Evolutionary conservation across 2,797 vertebrate species (phyloP).

Genomic region (Toxotes lorentzi): DNA sequence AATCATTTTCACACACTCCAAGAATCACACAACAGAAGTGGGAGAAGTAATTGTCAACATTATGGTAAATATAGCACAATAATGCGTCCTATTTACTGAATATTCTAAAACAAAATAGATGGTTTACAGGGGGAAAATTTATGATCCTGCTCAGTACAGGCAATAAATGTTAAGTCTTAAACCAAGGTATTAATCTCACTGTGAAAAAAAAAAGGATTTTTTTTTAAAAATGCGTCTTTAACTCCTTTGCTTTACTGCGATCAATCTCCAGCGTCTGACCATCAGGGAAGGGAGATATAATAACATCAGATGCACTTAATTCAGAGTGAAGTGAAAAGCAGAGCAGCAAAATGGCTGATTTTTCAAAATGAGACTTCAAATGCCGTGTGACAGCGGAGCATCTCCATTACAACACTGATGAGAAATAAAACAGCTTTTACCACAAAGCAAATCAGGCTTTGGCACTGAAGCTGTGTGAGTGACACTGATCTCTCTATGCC

Average conservation of each 20-base stretch:
- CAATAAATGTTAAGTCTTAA: not conserved
- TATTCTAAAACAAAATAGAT: no score
- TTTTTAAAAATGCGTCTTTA: not conserved
- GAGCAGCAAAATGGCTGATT: constrained; percentile 48
- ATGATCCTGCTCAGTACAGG: not conserved
- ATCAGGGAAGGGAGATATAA: not conserved
- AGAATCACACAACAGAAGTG: not conserved
- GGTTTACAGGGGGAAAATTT: not conserved
- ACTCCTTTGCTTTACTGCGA: not conserved
- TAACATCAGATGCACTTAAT: constrained; percentile 7
- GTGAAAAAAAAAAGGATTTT: not conserved
- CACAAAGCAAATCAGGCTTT: constrained; percentile 83
- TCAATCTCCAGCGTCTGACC: constrained; percentile 4
- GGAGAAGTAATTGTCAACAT: not conserved
- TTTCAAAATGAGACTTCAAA: constrained; percentile 63
- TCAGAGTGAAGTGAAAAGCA: constrained; percentile 27
- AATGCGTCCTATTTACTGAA: no score
- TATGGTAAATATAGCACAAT: not conserved
- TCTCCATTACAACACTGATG: constrained; percentile 79
- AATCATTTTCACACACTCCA: not conserved
- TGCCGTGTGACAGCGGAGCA: constrained; percentile 64
- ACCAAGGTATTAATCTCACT: not conserved
- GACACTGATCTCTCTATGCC: constrained; percentile 80
- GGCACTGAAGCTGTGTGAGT: constrained; percentile 72
- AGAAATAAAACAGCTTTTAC: constrained; percentile 81